Percentiles rank a stretch among this genome's conserved stretches.
phyloP scores from a whole-genome alignment of 92 coral and sea anemone genomes.

The Virgularia gustaviana region DNA sequence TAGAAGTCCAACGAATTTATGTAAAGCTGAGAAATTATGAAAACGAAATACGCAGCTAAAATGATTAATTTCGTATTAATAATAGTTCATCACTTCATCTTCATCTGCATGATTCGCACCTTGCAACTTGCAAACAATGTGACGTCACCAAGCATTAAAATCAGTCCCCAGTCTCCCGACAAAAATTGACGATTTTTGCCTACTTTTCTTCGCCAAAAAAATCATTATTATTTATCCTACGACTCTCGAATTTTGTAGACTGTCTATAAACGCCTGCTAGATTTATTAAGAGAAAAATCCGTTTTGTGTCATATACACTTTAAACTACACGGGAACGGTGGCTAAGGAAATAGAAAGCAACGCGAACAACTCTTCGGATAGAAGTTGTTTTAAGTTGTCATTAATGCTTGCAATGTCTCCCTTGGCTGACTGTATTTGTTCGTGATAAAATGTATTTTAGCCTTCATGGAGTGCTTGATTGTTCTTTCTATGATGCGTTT shows the following conservation, averaged over 20 bases:
- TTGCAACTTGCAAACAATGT: slow-evolving; percentile 1
- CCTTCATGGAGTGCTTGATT: too few relatives aligned
- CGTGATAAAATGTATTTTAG: too few relatives aligned
- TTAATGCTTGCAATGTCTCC: too few relatives aligned
- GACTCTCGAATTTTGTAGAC: background rate
- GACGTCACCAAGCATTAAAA: background rate
- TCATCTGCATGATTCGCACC: background rate
- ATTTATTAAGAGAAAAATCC: background rate
- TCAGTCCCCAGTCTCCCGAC: background rate
- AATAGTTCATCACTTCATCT: background rate
- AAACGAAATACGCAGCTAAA: too few relatives aligned
- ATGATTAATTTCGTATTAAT: too few relatives aligned
- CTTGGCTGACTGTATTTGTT: too few relatives aligned
- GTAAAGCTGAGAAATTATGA: background rate
- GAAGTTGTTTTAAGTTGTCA: too few relatives aligned
- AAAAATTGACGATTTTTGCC: background rate
- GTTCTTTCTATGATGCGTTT: too few relatives aligned
- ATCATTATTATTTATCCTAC: background rate
- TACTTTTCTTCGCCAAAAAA: background rate
- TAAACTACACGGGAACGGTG: background rate
- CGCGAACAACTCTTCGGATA: too few relatives aligned
- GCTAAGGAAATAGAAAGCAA: too few relatives aligned
- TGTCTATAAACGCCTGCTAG: background rate
- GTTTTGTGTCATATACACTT: slow-evolving; percentile 2
- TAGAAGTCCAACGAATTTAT: background rate